A percentile compares a stretch with the other conserved stretches of the same genome.
phyloP scores from a whole-genome alignment of 1,140 invertebrate genomes.

The Trinorchestia longiramus region DNA sequence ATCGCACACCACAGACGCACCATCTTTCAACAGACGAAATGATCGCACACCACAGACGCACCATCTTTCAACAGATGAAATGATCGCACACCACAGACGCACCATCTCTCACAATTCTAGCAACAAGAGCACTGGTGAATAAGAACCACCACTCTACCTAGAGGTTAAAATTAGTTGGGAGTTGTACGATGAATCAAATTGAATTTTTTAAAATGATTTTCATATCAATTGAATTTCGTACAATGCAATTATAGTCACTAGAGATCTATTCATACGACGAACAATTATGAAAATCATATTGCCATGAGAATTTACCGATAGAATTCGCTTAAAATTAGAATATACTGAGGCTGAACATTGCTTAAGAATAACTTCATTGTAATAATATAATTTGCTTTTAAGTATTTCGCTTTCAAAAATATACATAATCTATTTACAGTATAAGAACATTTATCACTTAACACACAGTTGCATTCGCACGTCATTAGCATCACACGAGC shows the following conservation, averaged over 20 bases:
- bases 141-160: background rate
- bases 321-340: background rate
- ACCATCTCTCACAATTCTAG: background rate
- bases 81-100: too few species aligned
- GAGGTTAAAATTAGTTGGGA: background rate
- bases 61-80: too few species aligned
- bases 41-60: too few species aligned
- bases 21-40: too few species aligned
- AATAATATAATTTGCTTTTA: slow-evolving; percentile 32
- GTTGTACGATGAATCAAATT: background rate
- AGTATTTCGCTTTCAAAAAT: slow-evolving; percentile 9
- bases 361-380: slow-evolving; percentile 5
- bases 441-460: background rate
- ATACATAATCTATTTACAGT: slow-evolving; percentile 53
- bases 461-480: background rate
- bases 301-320: background rate
- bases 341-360: background rate
- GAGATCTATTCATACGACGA: background rate
- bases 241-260: background rate
- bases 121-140: background rate
- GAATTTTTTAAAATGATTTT: background rate
- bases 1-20: too few species aligned
- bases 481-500: background rate
- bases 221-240: background rate
- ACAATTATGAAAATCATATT: background rate